These are phyloP conservation scores for Trichosurus vulpecula DNA, from an alignment of 2,797 vertebrate genomes.

Conservation along the genomic window DNA sequence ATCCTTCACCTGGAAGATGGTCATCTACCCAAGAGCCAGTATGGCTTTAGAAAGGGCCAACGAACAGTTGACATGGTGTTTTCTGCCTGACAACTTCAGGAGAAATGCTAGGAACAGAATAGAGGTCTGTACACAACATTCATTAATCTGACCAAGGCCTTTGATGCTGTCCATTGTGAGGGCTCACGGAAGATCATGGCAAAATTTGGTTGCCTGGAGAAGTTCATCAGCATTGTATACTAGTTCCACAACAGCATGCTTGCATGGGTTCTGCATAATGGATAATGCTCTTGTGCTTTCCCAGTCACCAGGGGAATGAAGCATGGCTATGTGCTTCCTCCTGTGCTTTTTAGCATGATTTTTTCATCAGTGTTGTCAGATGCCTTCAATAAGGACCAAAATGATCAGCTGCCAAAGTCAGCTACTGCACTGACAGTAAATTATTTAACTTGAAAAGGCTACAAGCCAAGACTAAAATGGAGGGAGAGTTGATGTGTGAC, in stretches of 20 bases:
- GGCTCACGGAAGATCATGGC: not conserved
- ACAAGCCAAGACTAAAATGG: not conserved
- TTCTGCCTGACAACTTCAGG: not conserved
- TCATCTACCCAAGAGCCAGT: not conserved
- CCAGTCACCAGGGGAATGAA: not conserved
- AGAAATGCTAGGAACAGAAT: not conserved
- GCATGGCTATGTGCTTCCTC: not conserved
- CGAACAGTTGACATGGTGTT: not conserved
- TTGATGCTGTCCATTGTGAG: not conserved
- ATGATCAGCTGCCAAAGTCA: not conserved
- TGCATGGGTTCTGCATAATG: not conserved
- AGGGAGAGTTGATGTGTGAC: not conserved
- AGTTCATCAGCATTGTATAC: not conserved
- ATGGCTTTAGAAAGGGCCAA: not conserved
- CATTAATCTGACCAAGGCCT: not conserved
- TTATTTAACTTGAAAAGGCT: not conserved
- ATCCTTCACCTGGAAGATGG: not conserved
- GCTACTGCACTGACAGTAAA: not conserved
- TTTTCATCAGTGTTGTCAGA: no score
- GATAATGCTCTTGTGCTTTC: not conserved
- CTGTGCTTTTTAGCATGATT: not conserved
- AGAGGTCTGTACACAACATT: not conserved
- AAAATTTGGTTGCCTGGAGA: not conserved
- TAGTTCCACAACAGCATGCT: not conserved
- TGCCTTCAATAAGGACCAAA: not conserved